Evolutionary conservation across 1,140 invertebrate genomes (phyloP).

Genomic region (Zaprionus ghesquierei): DNA sequence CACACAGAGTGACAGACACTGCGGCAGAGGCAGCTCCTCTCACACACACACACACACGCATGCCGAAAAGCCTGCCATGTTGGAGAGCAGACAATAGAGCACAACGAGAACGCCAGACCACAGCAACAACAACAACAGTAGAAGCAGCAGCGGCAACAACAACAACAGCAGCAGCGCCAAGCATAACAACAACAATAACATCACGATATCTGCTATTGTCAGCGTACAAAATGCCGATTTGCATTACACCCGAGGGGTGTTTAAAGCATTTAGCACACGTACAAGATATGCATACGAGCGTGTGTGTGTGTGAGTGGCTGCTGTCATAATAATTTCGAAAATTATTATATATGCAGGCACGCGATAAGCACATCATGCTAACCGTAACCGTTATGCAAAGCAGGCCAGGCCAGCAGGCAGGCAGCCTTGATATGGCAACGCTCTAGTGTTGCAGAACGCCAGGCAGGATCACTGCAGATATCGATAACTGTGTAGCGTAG

Average conservation of each 20-base stretch:
- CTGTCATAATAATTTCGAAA: background rate
- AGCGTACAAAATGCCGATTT: constrained; percentile 77
- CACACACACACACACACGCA: constrained; percentile 13
- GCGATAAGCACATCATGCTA: background rate
- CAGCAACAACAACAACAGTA: constrained; percentile 16
- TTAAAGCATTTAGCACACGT: constrained; percentile 26
- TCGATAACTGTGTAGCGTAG: background rate
- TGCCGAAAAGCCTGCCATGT: constrained; percentile 43
- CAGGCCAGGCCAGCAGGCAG: background rate
- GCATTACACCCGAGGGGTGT: constrained; percentile 60
- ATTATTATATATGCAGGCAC: background rate
- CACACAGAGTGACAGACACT: constrained; percentile 7
- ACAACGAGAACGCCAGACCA: constrained; percentile 59
- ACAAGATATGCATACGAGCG: background rate
- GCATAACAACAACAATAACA: constrained; percentile 62
- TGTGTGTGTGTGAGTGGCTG: background rate
- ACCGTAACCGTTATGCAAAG: background rate
- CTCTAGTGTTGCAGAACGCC: background rate
- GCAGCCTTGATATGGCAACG: background rate
- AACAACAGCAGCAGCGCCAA: constrained; percentile 2
- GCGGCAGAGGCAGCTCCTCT: background rate
- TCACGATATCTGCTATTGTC: constrained; percentile 79
- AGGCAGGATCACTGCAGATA: background rate
- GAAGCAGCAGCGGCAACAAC: background rate
- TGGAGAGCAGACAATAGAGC: constrained; percentile 66